These are phyloP conservation scores for Hypercompe scribonia DNA, from an alignment of 2,888 invertebrate genomes.

Conservation along the genomic window DNA sequence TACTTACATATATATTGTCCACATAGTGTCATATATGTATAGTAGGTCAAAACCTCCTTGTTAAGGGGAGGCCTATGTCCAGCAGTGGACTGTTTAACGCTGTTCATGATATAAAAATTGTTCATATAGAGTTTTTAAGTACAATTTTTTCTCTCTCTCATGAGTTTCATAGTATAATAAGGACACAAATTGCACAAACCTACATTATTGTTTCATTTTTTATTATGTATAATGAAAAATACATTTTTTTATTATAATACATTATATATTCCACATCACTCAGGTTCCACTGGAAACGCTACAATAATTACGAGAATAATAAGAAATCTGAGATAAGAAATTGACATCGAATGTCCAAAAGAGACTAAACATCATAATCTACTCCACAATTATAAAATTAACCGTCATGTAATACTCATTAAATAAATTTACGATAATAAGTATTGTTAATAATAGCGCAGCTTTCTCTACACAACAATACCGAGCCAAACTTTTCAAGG, in stretches of 20 bases:
- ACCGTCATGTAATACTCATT: neutral
- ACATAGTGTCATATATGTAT: too few relatives aligned
- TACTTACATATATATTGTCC: too few relatives aligned
- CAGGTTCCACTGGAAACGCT: neutral
- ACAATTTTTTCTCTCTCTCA: too few relatives aligned
- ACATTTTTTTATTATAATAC: neutral
- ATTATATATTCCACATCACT: neutral
- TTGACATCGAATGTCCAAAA: neutral
- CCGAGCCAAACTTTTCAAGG: constrained; percentile 57
- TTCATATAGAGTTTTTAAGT: too few relatives aligned
- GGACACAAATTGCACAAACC: too few relatives aligned
- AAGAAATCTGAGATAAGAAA: neutral
- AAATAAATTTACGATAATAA: neutral
- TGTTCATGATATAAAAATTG: too few relatives aligned
- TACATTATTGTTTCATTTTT: neutral
- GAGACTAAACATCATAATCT: neutral
- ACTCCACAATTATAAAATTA: neutral
- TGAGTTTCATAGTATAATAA: neutral
- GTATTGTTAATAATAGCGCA: constrained; percentile 24
- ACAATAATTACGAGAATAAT: neutral
- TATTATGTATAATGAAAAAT: neutral
- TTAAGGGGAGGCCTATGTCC: too few relatives aligned
- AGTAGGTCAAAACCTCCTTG: too few relatives aligned
- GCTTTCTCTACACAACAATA: constrained; percentile 52
- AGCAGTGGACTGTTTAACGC: too few relatives aligned